These are phyloP conservation scores for Ploceus nigricollis DNA, from an alignment of 2,113 vertebrate species.

Conservation along the genomic window DNA sequence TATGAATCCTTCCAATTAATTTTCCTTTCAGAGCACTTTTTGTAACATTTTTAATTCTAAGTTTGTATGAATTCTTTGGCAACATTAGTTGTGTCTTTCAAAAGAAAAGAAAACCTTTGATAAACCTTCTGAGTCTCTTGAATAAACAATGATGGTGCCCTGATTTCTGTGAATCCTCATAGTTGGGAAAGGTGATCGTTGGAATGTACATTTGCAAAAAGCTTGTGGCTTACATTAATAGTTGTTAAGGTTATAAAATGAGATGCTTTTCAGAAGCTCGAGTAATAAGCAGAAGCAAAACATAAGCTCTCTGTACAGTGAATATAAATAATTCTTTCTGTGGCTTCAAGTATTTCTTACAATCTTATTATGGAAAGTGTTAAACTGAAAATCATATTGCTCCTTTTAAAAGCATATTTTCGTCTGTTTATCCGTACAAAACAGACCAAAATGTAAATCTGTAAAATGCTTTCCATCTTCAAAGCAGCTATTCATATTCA, in stretches of 20 bases:
- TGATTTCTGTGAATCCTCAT: neutral
- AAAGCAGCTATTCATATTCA: conserved; percentile 29
- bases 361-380: neutral
- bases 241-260: neutral
- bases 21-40: neutral
- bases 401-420: conserved; percentile 1
- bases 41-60: neutral
- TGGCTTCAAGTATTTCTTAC: neutral
- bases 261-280: neutral
- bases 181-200: neutral
- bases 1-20: conserved; percentile 22
- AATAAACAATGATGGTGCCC: neutral
- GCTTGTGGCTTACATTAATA: neutral
- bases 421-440: neutral
- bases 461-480: conserved; percentile 12
- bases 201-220: neutral
- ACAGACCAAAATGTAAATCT: conserved; percentile 45
- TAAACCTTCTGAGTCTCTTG: neutral
- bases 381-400: neutral
- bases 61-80: neutral
- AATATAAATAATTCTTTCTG: conserved; percentile 37
- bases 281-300: neutral
- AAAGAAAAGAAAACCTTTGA: neutral
- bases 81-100: neutral
- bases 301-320: neutral